These are phyloP conservation scores for Isotomurus palustris DNA, from an alignment of 2,888 invertebrate species.

Conservation along the genomic window DNA sequence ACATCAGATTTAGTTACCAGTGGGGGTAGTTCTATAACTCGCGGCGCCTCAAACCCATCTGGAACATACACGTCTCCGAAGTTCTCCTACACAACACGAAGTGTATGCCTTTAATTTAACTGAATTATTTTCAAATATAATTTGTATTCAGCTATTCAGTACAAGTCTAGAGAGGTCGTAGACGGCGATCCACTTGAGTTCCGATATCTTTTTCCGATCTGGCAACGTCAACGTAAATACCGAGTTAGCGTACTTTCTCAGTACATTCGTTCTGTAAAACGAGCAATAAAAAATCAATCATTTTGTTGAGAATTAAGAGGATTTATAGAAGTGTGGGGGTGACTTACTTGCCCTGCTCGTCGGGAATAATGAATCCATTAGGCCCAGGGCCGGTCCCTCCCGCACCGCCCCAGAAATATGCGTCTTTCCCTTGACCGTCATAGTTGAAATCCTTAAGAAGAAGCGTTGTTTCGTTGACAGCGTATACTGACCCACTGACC, in stretches of 20 bases:
- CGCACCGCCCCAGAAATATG: constrained; percentile 91
- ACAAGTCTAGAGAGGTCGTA: constrained; percentile 78
- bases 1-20: constrained; percentile 62
- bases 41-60: constrained; percentile 83
- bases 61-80: constrained; percentile 87
- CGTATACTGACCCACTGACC: constrained; percentile 81
- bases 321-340: constrained; percentile 43
- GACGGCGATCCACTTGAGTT: constrained; percentile 82
- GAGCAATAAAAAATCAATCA: not conserved
- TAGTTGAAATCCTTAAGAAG: constrained; percentile 77
- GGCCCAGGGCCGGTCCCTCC: constrained; percentile 73
- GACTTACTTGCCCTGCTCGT: constrained; percentile 73
- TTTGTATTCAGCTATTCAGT: too few species aligned
- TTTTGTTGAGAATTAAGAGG: too few species aligned
- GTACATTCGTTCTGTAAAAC: constrained; percentile 69
- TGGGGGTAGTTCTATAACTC: constrained; percentile 60
- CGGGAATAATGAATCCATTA: constrained; percentile 85
- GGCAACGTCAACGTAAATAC: constrained; percentile 77
- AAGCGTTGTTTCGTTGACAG: constrained; percentile 78
- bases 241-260: constrained; percentile 78
- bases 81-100: constrained; percentile 59
- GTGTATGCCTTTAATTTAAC: too few species aligned
- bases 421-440: constrained; percentile 84
- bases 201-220: constrained; percentile 77
- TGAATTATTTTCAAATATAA: not conserved